These are phyloP conservation scores for Furcifer pardalis DNA, from an alignment of 2,797 vertebrate species.

Conservation along the genomic window DNA sequence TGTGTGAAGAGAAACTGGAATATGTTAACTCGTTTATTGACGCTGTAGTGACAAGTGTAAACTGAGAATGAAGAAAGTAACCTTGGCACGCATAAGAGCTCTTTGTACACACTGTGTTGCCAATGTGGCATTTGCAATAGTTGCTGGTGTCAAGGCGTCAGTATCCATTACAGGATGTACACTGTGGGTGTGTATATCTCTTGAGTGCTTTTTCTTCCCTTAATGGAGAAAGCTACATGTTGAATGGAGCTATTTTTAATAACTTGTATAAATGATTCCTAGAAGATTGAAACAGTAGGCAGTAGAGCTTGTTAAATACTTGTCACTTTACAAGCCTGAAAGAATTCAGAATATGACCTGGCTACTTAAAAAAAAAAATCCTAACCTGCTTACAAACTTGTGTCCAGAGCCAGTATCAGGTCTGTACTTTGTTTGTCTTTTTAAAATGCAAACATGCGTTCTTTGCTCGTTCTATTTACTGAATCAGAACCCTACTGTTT, in stretches of 20 bases:
- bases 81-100: constrained; percentile 38
- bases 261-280: constrained; percentile 65
- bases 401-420: constrained; percentile 64
- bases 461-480: constrained; percentile 71
- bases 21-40: constrained; percentile 42
- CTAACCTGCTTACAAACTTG: constrained; percentile 61
- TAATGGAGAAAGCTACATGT: constrained; percentile 57
- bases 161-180: constrained; percentile 40
- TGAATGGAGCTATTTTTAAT: constrained; percentile 63
- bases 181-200: constrained; percentile 20
- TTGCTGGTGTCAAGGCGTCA: constrained; percentile 51
- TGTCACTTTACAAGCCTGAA: constrained; percentile 67
- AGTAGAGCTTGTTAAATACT: constrained; percentile 69
- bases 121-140: constrained; percentile 35
- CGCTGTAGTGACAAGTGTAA: constrained; percentile 26
- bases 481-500: constrained; percentile 74
- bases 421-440: constrained; percentile 72
- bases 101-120: constrained; percentile 20
- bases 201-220: constrained; percentile 37
- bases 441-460: constrained; percentile 69
- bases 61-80: constrained; percentile 39
- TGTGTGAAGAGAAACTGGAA: constrained; percentile 43
- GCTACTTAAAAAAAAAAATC: constrained; percentile 45
- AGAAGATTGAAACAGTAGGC: constrained; percentile 69
- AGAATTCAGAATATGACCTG: constrained; percentile 67